These are phyloP conservation scores for Pantherophis vulpinus DNA, from an alignment of 2,797 vertebrate species.

Conservation along the genomic window DNA sequence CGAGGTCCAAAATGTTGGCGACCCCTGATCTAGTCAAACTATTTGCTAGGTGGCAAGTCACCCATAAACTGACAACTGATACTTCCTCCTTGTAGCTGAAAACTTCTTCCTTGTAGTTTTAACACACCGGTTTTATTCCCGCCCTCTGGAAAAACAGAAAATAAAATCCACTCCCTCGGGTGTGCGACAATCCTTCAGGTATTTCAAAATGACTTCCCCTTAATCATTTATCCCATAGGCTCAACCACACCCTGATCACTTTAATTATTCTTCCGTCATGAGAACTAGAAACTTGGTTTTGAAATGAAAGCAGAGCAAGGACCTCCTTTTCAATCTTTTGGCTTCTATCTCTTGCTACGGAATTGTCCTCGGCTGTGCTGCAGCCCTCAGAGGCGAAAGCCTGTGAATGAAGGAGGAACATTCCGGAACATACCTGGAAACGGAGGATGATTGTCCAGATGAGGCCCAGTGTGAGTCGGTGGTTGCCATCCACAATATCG, in stretches of 20 bases:
- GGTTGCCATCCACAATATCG: constrained; percentile 93
- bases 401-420: background rate
- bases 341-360: background rate
- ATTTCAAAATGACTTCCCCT: background rate
- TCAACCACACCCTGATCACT: background rate
- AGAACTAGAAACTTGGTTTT: background rate
- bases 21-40: background rate
- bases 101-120: background rate
- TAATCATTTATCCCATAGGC: background rate
- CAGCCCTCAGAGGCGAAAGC: background rate
- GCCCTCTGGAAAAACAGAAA: background rate
- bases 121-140: background rate
- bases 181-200: background rate
- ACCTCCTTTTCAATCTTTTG: background rate
- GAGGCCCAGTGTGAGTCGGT: constrained; percentile 89
- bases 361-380: background rate
- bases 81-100: background rate
- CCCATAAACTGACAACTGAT: background rate
- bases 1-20: too few relatives aligned
- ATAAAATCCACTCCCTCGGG: background rate
- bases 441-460: constrained; percentile 96
- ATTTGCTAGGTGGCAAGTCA: background rate
- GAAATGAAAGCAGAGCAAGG: background rate
- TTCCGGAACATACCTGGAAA: constrained; percentile 81
- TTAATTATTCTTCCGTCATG: background rate